Percentiles rank a stretch among this genome's conserved stretches.
These are phyloP conservation scores for Beroe ovata DNA, from an alignment of 37 sponge, comb jelly and placozoan species.

Conservation along the genomic window DNA sequence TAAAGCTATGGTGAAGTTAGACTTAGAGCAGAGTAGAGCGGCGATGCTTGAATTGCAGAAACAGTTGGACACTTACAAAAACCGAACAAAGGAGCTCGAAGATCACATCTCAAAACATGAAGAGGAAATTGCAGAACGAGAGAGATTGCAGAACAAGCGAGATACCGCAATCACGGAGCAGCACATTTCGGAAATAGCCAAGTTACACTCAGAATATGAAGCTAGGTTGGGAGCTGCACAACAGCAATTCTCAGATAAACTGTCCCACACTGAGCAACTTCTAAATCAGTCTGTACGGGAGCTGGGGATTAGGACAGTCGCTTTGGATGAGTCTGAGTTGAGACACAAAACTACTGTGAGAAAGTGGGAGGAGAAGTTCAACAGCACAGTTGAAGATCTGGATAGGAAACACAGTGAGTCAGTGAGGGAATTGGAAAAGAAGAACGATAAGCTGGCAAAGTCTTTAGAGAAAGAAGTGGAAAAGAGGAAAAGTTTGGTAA, in stretches of 20 bases:
- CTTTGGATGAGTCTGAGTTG: not conserved
- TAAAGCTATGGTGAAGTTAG: not conserved
- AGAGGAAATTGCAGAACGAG: slow-evolving; percentile 7
- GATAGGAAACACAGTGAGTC: not conserved
- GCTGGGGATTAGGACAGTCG: not conserved
- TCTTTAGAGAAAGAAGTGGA: not conserved
- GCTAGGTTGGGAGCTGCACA: not conserved
- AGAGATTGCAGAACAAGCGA: not conserved
- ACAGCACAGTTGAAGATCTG: not conserved
- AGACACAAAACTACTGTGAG: not conserved
- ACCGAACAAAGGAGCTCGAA: not conserved
- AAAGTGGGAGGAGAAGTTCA: not conserved
- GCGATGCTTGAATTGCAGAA: not conserved
- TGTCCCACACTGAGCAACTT: not conserved
- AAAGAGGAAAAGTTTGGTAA: not conserved
- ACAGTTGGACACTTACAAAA: not conserved
- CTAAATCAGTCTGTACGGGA: not conserved
- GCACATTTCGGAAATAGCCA: not conserved
- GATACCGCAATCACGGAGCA: not conserved
- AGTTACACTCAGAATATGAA: not conserved
- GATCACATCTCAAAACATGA: not conserved
- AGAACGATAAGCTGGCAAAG: not conserved
- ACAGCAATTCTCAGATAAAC: not conserved
- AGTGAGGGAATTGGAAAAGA: not conserved
- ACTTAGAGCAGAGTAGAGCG: slow-evolving; percentile 4